Evolutionary conservation across 2,888 invertebrate species (phyloP), one percentile per base, ranked within the genome.

Genomic region (Julus scanicus): DNA sequence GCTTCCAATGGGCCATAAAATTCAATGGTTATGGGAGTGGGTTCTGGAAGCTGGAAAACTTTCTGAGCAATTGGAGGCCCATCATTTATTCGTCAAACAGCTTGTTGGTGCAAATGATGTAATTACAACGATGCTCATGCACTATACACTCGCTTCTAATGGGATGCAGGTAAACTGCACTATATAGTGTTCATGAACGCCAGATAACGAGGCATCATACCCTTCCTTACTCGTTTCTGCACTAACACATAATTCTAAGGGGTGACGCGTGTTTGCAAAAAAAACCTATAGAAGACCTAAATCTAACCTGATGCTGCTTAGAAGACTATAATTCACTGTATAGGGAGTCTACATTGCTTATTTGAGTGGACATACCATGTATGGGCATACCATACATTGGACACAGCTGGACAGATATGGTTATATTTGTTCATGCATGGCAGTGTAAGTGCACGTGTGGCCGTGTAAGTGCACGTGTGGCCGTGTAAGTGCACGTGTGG

Each of bases 41-140:
- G 80, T 13, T 20, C 37, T 13, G 80, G 8, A 8, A 9, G 29
- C 37, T 37, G 80, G 80, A 80, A 80, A 80, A 37, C 37, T 80
- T 80, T 80, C 80, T 80, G 80, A 80, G 80, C 80, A 80, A 80
- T 80, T 80, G 80, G 20, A 80, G 80, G 37, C 80, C 80, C 80
- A 80, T 80, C 80, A 80, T 80, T 80, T 80, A 80, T 80, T 80
- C 80, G 80, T 80, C 80, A 80, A 80, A 80, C 80, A 80, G 80
- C 80, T 80, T 80, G 80, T 80, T 80, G 80, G 80, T 80, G 80
- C 80, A 80, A 80, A 80, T 80, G 80, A 80, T 80, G 80, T 80
- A 80, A 80, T 80, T 80, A 80, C 29, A 29, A 11, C 80, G 37
- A 37, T 37, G 37, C 80, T 80, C 80, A 80, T 80, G 80, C 80